These are phyloP conservation scores for Noctua fimbriata DNA, from an alignment of 2,888 invertebrate genomes.

Conservation along the genomic window DNA sequence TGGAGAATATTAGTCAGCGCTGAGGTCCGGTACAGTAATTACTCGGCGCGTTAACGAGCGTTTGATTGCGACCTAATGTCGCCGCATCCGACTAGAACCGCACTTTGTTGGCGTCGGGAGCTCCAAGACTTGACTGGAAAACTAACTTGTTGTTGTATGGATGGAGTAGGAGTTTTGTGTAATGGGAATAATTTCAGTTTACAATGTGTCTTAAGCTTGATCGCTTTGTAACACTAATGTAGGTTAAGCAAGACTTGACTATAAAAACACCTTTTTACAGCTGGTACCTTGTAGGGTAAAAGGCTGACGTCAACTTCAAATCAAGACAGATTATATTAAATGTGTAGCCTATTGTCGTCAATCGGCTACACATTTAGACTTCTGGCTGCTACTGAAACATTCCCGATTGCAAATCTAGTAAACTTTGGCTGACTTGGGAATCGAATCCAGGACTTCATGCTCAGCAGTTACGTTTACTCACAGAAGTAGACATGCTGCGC, in stretches of 20 bases:
- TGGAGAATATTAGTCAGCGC: slow-evolving; percentile 60
- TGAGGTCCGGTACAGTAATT: slow-evolving; percentile 63
- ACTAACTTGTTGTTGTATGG: slow-evolving; percentile 35
- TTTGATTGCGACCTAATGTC: slow-evolving; percentile 82
- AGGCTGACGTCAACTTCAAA: not conserved
- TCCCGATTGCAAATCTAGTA: not conserved
- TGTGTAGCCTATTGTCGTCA: not conserved
- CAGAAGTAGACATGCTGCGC: too few relatives aligned
- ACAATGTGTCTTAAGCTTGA: not conserved
- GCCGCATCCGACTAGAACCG: slow-evolving; percentile 55
- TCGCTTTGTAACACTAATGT: not conserved
- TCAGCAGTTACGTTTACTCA: not conserved
- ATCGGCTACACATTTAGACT: not conserved
- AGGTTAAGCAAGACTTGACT: not conserved
- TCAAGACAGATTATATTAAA: too few relatives aligned
- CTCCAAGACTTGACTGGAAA: slow-evolving; percentile 32
- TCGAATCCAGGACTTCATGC: not conserved
- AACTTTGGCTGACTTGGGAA: not conserved
- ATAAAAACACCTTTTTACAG: not conserved
- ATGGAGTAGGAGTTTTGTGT: slow-evolving; percentile 26
- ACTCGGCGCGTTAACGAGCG: slow-evolving; percentile 77
- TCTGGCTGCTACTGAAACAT: not conserved
- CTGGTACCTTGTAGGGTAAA: not conserved
- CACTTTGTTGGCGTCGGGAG: slow-evolving; percentile 59
- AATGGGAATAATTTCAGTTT: slow-evolving; percentile 38